Base-by-base conservation (phyloP, 2,888 invertebrate species). In the Mantis religiosa region DNA sequence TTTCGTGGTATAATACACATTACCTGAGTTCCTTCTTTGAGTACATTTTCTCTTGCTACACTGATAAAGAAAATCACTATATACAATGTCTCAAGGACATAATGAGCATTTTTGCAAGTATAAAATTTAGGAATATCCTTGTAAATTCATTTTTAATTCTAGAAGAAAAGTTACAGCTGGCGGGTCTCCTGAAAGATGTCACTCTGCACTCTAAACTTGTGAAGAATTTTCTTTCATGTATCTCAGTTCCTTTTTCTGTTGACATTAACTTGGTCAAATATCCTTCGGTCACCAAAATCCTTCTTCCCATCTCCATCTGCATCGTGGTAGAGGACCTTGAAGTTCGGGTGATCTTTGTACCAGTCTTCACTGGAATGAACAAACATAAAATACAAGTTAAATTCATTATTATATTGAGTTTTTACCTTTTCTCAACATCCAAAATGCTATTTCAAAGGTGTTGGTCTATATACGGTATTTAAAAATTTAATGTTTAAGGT, bases 301-400 rank as follows among this genome's bases (percentile, higher is more conserved):
- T 91, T 91, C 83, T 91, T 91, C 8, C 91, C 91, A 87, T 92
- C 92, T 1, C 91, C 91, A 87, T 91, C 91, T 8, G 89, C 90
- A 87, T 91, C 91, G 25, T 90, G 85, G 89, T 91, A 91, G 30
- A 91, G 90, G 15, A 91, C 91, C 88, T 91, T 91, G 89, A 92
- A 91, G 82, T 90, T 88, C 6, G 92, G 91, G 87, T 92, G 91
- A 88, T 92, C 90, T 87, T 91, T 92, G 90, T 91, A 92, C 90
- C 90, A 91, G 88, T 91, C 91, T 90, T 92, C 90, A 87, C 92
- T 92, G 91, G 27, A 88, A 89, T 87, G 89, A 88, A 82, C 14
- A 8, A 85, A 14, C 8, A 85, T 82, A 82, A 27, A 82, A 20
- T 4, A 25, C 27, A 82, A 25, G n/a, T 82, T 82, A 25, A 82